Evolutionary conservation across 2,888 invertebrate species (phyloP), one percentile per base, ranked within the genome.

Genomic region (Limnephilus rhombicus): DNA sequence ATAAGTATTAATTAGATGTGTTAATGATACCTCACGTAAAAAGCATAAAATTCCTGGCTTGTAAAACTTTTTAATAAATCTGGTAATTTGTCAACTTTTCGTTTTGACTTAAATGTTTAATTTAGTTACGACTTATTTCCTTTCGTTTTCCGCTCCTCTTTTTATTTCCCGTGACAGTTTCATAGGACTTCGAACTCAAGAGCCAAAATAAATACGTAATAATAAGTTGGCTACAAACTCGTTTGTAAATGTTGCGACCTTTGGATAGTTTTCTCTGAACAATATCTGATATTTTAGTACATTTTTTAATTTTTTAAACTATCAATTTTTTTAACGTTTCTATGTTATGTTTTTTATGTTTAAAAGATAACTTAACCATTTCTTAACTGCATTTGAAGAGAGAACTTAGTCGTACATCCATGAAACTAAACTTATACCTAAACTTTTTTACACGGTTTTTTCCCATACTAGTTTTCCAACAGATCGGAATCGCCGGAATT

Each of bases 111-210:
- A 68, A 5, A 68, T 24, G 4, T 68, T 68, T 68, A 24, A n/a
- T n/a, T 68, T n/a, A 9, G 68, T 68, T 83, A 31, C 31, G 85
- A 45, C n/a, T 31, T 85, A 45, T 86, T 86, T 49, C 49, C 18
- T 86, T n/a, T 85, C 24, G 85, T 85, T 45, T 85, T 86, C 45
- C 86, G 24, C 12, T 83, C 18, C 15, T 86, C 7, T 49, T 49
- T 86, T 45, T 86, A 86, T 86, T 86, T 86, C 45, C 13, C 86
- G n/a, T 86, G 41, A 86, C 29, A 86, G 24, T 83, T 83, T 37
- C 15, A 45, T 86, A 29, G 86, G 49, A 41, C 86, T 45, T 29
- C 86, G 49, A 49, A 41, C 86, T 37, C 37, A 18, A 24, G 34
- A 83, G 41, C 86, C 13, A 45, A 86, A 86, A 86, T 86, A 86